These are phyloP conservation scores for Dugesia japonica DNA, from an alignment of 2,888 invertebrate species.

Conservation along the genomic window DNA sequence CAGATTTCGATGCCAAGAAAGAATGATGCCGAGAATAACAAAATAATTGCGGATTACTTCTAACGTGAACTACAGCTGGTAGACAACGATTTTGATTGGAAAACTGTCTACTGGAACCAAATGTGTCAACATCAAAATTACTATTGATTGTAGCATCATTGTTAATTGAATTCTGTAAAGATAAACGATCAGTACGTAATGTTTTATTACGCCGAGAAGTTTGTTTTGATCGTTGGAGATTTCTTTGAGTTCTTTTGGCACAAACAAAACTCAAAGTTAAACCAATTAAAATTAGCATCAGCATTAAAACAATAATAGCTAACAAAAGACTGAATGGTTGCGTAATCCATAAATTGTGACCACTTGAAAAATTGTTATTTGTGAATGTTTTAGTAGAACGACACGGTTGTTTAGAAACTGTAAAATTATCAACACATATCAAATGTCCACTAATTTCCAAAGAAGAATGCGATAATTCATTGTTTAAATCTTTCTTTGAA, in stretches of 20 bases:
- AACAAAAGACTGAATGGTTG: neutral
- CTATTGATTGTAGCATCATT: neutral
- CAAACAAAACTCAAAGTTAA: neutral
- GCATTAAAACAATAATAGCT: neutral
- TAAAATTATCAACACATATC: constrained; percentile 8
- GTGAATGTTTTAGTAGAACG: neutral
- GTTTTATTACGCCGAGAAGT: neutral
- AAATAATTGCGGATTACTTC: constrained; percentile 10
- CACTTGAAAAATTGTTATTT: neutral
- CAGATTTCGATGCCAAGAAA: neutral
- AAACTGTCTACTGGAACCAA: neutral
- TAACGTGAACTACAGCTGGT: neutral
- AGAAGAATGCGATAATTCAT: neutral
- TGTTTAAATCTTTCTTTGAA: neutral
- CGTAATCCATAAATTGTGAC: neutral
- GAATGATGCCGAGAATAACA: neutral
- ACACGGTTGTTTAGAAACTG: neutral
- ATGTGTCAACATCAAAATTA: neutral
- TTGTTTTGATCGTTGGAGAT: neutral
- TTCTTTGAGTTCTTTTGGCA: neutral
- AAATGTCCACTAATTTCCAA: neutral
- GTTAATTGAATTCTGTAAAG: neutral
- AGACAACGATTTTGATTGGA: constrained; percentile 6
- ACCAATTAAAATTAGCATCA: neutral
- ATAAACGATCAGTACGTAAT: neutral